phyloP scores from a whole-genome alignment of 1,140 invertebrate genomes.

The Tyrophagus putrescentiae region DNA sequence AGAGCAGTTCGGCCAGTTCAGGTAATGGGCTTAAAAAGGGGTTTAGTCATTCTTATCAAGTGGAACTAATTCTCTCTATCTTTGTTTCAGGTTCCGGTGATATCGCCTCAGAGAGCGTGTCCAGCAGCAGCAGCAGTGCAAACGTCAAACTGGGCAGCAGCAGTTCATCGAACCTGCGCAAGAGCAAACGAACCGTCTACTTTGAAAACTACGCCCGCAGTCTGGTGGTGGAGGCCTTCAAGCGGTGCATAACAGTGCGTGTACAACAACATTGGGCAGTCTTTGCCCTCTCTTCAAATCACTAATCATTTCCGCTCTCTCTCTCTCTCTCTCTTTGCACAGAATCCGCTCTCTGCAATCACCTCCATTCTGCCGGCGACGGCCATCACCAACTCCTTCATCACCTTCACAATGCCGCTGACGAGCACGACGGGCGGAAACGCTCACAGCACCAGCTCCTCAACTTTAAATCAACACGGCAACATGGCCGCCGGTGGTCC shows the following conservation, averaged over 20 bases:
- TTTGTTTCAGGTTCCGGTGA: no score
- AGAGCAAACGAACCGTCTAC: slow-evolving; percentile 38
- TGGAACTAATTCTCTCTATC: no score
- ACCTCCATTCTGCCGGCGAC: slow-evolving; percentile 2
- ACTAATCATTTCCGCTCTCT: neutral
- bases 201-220: slow-evolving; percentile 57
- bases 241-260: slow-evolving; percentile 35
- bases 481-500: no score
- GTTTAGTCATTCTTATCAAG: slow-evolving; percentile 27
- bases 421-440: neutral
- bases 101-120: no score
- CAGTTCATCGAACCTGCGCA: neutral
- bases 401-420: slow-evolving; percentile 12
- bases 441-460: no score
- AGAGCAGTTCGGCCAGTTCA: slow-evolving; percentile 19
- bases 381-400: slow-evolving; percentile 14
- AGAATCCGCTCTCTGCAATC: slow-evolving; percentile 4
- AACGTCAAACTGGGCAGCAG: neutral
- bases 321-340: neutral
- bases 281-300: neutral
- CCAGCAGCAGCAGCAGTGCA: neutral
- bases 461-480: no score
- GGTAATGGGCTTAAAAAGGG: no score
- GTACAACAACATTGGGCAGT: no score
- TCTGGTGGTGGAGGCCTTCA: slow-evolving; percentile 38